Evolutionary conservation across 1,140 invertebrate genomes (phyloP).

Genomic region (Danaus plexippus): DNA sequence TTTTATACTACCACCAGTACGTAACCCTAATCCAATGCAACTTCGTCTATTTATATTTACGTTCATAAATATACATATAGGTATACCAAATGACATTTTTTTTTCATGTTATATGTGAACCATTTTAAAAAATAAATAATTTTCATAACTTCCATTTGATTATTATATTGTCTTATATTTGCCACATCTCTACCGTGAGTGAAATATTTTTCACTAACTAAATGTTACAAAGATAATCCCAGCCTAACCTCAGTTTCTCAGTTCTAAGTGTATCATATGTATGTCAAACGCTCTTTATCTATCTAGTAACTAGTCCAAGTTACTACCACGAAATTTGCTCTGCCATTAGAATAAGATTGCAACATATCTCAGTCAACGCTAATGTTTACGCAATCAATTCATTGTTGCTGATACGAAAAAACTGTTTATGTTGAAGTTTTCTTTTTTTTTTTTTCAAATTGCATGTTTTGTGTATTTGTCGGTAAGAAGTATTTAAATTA

Average conservation of each 20-base stretch:
- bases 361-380: conserved; percentile 8
- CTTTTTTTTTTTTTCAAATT: conserved; percentile 16
- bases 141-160: too few species aligned
- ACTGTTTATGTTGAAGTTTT: conserved; percentile 17
- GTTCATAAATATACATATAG: too few species aligned
- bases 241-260: conserved; percentile 1
- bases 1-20: conserved; percentile 14
- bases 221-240: conserved; percentile 15
- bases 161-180: too few species aligned
- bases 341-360: conserved; percentile 19
- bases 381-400: conserved; percentile 24
- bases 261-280: conserved; percentile 12
- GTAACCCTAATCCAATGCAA: conserved; percentile 2
- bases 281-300: conserved; percentile 20
- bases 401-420: conserved; percentile 20
- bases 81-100: not conserved
- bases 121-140: too few species aligned
- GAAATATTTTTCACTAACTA: too few species aligned
- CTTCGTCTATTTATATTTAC: too few species aligned
- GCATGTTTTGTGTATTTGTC: too few species aligned
- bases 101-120: too few species aligned
- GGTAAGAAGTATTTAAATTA: too few species aligned
- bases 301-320: conserved; percentile 23
- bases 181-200: too few species aligned
- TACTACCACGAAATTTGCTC: conserved; percentile 22